These are phyloP conservation scores for Hydrozoanthus tunicans DNA, from an alignment of 64 coral and sea anemone genomes.

Conservation along the genomic window DNA sequence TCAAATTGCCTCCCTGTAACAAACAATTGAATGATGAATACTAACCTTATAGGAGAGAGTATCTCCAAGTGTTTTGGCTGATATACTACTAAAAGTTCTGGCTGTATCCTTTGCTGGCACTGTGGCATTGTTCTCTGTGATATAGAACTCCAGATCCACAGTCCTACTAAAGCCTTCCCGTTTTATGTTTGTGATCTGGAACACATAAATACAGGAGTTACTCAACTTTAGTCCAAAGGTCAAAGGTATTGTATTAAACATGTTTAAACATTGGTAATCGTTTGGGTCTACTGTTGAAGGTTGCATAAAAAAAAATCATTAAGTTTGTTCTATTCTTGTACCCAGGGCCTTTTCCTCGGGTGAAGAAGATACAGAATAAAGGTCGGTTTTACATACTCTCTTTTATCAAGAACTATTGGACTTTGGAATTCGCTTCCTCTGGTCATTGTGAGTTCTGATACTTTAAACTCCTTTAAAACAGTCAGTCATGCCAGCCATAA, in stretches of 20 bases:
- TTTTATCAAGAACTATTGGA: no score
- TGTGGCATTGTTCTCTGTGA: constrained; percentile 33
- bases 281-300: no score
- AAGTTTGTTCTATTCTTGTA: no score
- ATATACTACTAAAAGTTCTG: constrained; percentile 34
- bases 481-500: no score
- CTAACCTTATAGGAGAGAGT: constrained; percentile 47
- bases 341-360: no score
- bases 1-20: not conserved
- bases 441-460: no score
- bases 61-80: constrained; percentile 8
- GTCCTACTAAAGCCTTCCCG: constrained; percentile 44
- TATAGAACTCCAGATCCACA: constrained; percentile 53
- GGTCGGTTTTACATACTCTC: no score
- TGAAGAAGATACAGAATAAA: no score
- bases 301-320: no score
- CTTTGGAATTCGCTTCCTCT: no score
- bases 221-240: not conserved
- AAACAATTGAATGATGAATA: not conserved
- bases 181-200: constrained; percentile 68
- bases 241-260: not conserved
- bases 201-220: not conserved
- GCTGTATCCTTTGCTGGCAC: constrained; percentile 35
- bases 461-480: no score
- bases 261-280: no score